phyloP scores from a whole-genome alignment of 2,113 vertebrate genomes.

The Junco hyemalis region DNA sequence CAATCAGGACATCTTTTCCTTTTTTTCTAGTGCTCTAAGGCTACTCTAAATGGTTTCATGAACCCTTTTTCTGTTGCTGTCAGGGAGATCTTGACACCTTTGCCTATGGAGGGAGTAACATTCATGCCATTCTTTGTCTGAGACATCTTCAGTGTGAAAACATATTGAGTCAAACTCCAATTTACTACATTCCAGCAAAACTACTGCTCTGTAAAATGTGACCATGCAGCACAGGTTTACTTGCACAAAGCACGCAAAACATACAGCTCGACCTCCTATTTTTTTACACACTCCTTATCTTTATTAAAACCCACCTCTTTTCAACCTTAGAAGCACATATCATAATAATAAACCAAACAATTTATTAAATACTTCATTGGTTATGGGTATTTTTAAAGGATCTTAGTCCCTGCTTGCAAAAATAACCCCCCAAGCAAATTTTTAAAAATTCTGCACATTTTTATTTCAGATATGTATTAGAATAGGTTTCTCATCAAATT shows the following conservation, averaged over 20 bases:
- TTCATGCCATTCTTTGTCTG: background rate
- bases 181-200: background rate
- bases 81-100: background rate
- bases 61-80: background rate
- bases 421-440: background rate
- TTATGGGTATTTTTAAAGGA: background rate
- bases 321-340: background rate
- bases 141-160: background rate
- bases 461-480: background rate
- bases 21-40: background rate
- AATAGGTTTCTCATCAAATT: background rate
- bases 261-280: background rate
- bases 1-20: background rate
- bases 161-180: background rate
- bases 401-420: background rate
- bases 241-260: background rate
- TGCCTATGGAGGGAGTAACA: background rate
- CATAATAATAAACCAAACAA: background rate
- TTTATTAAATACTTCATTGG: background rate
- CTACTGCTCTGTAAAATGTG: background rate
- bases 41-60: background rate
- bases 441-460: accelerated
- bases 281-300: background rate
- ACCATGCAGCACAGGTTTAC: accelerated
- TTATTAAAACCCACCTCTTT: background rate